A percentile compares a stretch with the other conserved stretches of the same genome.
Conservation (phyloP, 2,797 vertebrate genomes). For the Sternarchorhynchus goeldii region DNA sequence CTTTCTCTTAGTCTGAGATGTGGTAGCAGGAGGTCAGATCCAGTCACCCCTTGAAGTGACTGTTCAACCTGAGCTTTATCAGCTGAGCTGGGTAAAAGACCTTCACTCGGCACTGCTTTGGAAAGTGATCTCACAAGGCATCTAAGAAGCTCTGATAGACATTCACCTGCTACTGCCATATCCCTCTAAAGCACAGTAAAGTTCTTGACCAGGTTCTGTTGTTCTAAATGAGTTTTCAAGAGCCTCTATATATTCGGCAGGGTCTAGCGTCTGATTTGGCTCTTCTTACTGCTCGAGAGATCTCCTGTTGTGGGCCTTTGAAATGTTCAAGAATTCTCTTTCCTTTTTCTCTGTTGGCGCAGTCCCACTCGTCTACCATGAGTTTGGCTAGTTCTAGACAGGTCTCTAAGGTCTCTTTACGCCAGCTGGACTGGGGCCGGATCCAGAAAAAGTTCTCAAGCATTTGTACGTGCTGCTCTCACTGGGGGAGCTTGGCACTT, state of each 20-base stretch:
- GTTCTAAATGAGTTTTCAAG: constrained; percentile 38
- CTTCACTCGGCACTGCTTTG: constrained; percentile 26
- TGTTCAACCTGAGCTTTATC: constrained; percentile 27
- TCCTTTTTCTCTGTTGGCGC: constrained; percentile 40
- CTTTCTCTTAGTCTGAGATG: constrained; percentile 39
- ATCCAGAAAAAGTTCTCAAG: constrained; percentile 20
- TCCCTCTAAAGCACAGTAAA: constrained; percentile 33
- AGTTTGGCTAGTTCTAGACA: constrained; percentile 31
- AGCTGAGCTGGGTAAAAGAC: neutral
- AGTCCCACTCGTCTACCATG: constrained; percentile 36
- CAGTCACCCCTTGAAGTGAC: constrained; percentile 36
- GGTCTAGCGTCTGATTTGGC: constrained; percentile 21
- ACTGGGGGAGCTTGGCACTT: neutral
- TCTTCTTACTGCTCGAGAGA: constrained; percentile 31
- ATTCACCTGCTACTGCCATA: constrained; percentile 17
- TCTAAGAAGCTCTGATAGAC: constrained; percentile 39
- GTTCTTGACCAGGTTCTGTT: constrained; percentile 20
- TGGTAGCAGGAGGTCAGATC: constrained; percentile 34
- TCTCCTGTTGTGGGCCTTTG: constrained; percentile 40
- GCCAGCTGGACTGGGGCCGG: constrained; percentile 22
- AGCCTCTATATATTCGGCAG: constrained; percentile 19
- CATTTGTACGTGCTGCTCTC: constrained; percentile 1
- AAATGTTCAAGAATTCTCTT: constrained; percentile 45
- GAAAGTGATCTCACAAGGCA: constrained; percentile 27
- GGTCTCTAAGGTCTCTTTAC: constrained; percentile 39